These are phyloP conservation scores for Philopedon plagiatum DNA, from an alignment of 2,888 invertebrate genomes.

Conservation along the genomic window DNA sequence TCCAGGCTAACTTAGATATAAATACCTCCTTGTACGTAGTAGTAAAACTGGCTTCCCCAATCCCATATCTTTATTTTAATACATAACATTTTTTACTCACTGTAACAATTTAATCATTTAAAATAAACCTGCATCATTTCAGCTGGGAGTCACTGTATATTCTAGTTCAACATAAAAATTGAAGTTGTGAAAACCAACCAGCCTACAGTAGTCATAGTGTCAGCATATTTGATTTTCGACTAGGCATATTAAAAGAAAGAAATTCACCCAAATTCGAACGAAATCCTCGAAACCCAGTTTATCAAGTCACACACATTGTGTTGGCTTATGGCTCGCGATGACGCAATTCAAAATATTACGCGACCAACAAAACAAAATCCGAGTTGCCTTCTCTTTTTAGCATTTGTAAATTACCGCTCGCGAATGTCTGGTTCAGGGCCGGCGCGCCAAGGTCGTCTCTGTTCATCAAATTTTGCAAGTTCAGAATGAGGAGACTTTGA, in stretches of 20 bases:
- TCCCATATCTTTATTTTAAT: too few relatives aligned
- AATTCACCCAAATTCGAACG: background rate
- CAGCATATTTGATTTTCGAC: too few relatives aligned
- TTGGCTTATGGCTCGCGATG: constrained; percentile 21
- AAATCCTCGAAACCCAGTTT: background rate
- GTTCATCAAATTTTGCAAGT: constrained; percentile 27
- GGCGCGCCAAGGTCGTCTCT: constrained; percentile 37
- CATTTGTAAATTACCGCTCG: constrained; percentile 22
- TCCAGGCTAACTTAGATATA: too few relatives aligned
- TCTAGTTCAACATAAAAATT: too few relatives aligned
- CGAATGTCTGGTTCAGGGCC: constrained; percentile 48
- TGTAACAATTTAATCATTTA: too few relatives aligned
- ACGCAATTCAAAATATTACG: constrained; percentile 44
- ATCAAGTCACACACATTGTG: constrained; percentile 15
- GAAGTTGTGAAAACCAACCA: too few relatives aligned
- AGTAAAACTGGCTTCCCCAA: too few relatives aligned
- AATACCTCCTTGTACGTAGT: too few relatives aligned
- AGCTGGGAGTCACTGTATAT: too few relatives aligned
- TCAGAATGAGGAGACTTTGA: constrained; percentile 11
- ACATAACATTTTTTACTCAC: too few relatives aligned
- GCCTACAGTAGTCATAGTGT: too few relatives aligned
- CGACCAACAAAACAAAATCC: constrained; percentile 39
- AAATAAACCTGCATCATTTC: too few relatives aligned
- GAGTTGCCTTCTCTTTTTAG: constrained; percentile 25
- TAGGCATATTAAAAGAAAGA: background rate